Conservation (phyloP, 2,113 vertebrate species). For the Machaerirhynchus nigripectus region DNA sequence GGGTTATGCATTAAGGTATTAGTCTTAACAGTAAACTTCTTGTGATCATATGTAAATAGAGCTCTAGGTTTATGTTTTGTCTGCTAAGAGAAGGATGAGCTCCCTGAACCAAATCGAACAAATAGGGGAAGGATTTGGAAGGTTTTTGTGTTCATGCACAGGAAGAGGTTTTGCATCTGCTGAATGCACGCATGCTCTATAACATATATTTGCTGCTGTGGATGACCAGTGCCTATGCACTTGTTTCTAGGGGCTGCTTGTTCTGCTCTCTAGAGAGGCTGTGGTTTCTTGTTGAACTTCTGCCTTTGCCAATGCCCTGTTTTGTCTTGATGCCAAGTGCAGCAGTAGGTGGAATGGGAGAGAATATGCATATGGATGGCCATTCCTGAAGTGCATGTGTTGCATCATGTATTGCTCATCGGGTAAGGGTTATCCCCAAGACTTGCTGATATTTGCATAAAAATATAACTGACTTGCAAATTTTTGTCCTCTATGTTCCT, state of each 20-base stretch:
- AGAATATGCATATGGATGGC: neutral
- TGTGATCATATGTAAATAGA: neutral
- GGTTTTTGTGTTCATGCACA: neutral
- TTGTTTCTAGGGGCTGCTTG: neutral
- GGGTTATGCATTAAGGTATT: neutral
- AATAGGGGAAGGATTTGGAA: neutral
- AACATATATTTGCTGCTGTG: neutral
- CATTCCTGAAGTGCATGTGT: neutral
- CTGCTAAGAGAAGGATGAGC: neutral
- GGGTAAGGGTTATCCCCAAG: neutral
- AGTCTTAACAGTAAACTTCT: neutral
- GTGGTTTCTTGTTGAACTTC: neutral
- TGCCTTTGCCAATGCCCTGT: neutral
- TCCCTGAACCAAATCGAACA: neutral
- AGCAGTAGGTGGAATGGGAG: neutral
- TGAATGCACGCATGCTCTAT: neutral
- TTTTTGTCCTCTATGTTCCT: neutral
- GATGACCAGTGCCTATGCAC: neutral
- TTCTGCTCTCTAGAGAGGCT: neutral
- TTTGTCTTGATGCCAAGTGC: neutral
- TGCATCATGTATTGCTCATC: accelerated
- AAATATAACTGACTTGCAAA: neutral
- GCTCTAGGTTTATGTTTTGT: neutral
- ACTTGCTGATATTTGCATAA: neutral
- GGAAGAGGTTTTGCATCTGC: neutral